A percentile compares a stretch with the other conserved stretches of the same genome.
Evolutionary conservation across 1,140 invertebrate species (phyloP).

Genomic region (Trissolcus basalis): DNA sequence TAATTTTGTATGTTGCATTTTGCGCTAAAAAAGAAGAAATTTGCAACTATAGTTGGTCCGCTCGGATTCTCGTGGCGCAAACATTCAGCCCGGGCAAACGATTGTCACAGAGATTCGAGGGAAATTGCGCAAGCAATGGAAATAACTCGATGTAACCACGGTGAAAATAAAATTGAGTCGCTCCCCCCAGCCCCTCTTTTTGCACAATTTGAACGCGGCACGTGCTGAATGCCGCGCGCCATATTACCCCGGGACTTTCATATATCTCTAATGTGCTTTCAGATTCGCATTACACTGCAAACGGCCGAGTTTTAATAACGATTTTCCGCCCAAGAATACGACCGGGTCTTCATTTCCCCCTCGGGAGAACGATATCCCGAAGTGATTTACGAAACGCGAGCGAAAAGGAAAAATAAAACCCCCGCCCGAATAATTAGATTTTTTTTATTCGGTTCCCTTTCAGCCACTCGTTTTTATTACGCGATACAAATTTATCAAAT

Average conservation of each 20-base stretch:
- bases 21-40: no score
- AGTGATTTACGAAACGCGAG: slow-evolving; percentile 28
- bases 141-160: slow-evolving; percentile 38
- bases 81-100: slow-evolving; percentile 30
- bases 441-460: no score
- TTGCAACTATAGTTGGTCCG: no score
- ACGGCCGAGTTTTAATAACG: slow-evolving; percentile 46
- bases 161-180: slow-evolving; percentile 43
- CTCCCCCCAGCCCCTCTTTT: slow-evolving; percentile 13
- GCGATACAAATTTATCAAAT: no score
- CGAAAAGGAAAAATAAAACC: not conserved
- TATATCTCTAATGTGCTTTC: slow-evolving; percentile 41
- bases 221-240: slow-evolving; percentile 35
- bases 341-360: slow-evolving; percentile 34
- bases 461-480: no score
- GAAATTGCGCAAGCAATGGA: slow-evolving; percentile 39
- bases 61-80: slow-evolving; percentile 26
- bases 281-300: slow-evolving; percentile 37
- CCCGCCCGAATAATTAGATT: no score
- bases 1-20: no score
- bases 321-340: slow-evolving; percentile 34
- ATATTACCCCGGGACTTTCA: slow-evolving; percentile 39
- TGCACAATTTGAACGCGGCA: slow-evolving; percentile 37
- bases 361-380: slow-evolving; percentile 14
- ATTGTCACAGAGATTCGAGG: slow-evolving; percentile 23